Evolutionary conservation across 2,888 invertebrate species (phyloP).

Genomic region (Tinea pellionella): DNA sequence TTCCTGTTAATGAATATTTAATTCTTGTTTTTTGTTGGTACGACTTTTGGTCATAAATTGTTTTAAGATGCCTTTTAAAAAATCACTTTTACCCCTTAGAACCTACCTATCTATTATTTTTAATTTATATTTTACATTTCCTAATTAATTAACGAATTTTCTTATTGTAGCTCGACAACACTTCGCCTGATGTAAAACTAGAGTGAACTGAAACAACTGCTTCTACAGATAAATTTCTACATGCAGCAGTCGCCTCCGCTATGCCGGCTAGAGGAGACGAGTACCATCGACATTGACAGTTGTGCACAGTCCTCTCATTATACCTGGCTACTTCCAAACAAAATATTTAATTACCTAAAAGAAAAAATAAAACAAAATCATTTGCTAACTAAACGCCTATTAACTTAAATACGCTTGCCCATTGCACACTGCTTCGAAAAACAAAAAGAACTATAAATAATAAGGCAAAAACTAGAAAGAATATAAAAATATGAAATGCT

Average conservation of each 20-base stretch:
- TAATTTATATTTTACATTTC: neutral
- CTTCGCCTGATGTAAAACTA: too few relatives aligned
- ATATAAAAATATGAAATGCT: constrained; percentile 4
- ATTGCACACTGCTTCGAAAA: neutral
- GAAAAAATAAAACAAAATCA: neutral
- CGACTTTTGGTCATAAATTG: constrained; percentile 41
- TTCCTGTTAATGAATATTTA: constrained; percentile 58
- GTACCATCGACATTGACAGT: too few relatives aligned
- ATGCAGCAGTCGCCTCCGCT: too few relatives aligned
- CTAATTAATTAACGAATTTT: too few relatives aligned
- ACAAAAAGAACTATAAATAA: neutral
- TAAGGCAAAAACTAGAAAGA: constrained; percentile 1
- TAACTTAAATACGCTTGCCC: neutral
- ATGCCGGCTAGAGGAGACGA: too few relatives aligned
- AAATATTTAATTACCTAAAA: neutral
- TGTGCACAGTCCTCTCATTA: too few relatives aligned
- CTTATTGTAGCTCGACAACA: too few relatives aligned
- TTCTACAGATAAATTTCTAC: too few relatives aligned
- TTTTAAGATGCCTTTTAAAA: constrained; percentile 25
- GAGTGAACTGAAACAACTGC: too few relatives aligned
- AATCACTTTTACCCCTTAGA: neutral
- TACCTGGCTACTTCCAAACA: too few relatives aligned
- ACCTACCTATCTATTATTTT: neutral
- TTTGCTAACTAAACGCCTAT: neutral
- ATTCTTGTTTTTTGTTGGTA: constrained; percentile 46